A percentile compares a stretch with the other conserved stretches of the same genome.
These are phyloP conservation scores for Heliconius charithonia DNA, from an alignment of 2,888 invertebrate genomes.

Conservation along the genomic window DNA sequence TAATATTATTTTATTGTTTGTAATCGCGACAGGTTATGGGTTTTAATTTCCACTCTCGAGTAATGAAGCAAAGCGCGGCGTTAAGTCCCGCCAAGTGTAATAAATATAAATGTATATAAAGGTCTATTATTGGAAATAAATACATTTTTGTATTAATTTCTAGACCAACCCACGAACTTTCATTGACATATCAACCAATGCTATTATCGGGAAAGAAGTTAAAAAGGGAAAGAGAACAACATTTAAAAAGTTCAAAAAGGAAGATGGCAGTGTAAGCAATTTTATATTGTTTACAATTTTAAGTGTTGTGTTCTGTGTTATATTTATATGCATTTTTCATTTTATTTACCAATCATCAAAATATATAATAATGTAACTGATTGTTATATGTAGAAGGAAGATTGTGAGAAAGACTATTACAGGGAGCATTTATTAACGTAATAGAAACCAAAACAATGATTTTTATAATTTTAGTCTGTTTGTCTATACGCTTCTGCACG, in stretches of 20 bases:
- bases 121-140: neutral
- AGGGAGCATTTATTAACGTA: neutral
- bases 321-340: neutral
- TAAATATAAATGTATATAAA: too few species aligned
- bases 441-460: neutral
- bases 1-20: too few species aligned
- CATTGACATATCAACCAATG: slow-evolving; percentile 1
- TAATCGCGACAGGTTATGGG: too few species aligned
- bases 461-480: neutral
- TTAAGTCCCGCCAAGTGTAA: too few species aligned
- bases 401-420: too few species aligned
- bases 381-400: too few species aligned
- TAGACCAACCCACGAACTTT: slow-evolving; percentile 6
- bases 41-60: too few species aligned
- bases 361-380: too few species aligned
- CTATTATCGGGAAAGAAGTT: slow-evolving; percentile 6
- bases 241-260: slow-evolving; percentile 18
- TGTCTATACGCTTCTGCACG: neutral
- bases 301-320: neutral
- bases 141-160: slow-evolving; percentile 1
- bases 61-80: too few species aligned
- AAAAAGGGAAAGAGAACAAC: neutral
- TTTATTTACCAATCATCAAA: neutral
- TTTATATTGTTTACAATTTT: slow-evolving; percentile 5
- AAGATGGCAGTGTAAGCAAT: slow-evolving; percentile 28